phyloP scores from a whole-genome alignment of 2,113 vertebrate genomes.

The Mugil cephalus region DNA sequence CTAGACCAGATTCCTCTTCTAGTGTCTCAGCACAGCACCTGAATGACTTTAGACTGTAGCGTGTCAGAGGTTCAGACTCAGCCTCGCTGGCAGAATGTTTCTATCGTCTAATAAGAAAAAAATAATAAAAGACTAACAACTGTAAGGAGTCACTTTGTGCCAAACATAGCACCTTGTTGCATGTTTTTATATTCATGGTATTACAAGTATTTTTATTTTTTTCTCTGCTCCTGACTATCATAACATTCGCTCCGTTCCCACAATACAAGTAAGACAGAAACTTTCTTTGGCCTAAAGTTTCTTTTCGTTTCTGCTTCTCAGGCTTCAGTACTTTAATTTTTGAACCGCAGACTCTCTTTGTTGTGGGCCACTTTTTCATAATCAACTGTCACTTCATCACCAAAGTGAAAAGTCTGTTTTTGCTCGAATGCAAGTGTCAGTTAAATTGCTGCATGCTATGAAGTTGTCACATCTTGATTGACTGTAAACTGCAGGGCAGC shows the following conservation, averaged over 20 bases:
- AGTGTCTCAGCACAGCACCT: slow-evolving; percentile 62
- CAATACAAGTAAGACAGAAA: not conserved
- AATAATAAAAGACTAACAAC: slow-evolving; percentile 70
- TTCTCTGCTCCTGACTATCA: not conserved
- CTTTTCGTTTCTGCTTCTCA: too few relatives aligned
- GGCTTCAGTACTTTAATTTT: not conserved
- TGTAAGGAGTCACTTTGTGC: slow-evolving; percentile 36
- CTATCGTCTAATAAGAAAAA: slow-evolving; percentile 63
- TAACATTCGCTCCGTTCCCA: not conserved
- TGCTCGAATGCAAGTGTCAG: not conserved
- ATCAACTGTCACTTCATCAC: not conserved
- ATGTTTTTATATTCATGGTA: not conserved
- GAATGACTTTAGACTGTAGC: slow-evolving; percentile 73
- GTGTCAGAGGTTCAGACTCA: slow-evolving; percentile 43
- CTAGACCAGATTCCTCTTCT: not conserved
- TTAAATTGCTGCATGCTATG: not conserved
- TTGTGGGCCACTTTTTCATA: not conserved
- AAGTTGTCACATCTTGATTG: slow-evolving; percentile 32
- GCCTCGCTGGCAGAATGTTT: slow-evolving; percentile 60
- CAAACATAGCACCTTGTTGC: not conserved
- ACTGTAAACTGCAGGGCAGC: slow-evolving; percentile 13
- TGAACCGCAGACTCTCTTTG: not conserved
- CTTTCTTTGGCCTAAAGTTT: too few relatives aligned
- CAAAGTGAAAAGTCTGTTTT: not conserved
- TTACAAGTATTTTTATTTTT: not conserved